Base-by-base conservation (phyloP, 2,888 invertebrate genomes). In the Eristalis intricaria region DNA sequence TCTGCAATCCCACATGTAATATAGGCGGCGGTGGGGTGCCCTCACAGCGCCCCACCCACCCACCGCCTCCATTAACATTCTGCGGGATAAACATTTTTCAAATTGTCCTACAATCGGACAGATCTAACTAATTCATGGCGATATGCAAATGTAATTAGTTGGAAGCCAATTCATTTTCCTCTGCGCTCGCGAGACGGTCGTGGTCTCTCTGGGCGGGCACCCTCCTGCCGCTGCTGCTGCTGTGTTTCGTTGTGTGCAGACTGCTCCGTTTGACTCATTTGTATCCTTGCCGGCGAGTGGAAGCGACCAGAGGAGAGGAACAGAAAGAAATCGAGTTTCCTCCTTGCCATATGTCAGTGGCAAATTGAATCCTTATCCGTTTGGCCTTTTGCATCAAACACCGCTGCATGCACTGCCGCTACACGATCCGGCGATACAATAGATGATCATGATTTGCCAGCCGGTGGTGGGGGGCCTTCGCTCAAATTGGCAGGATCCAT, bases 101-200 rank as follows among this genome's bases (percentile, higher is more conserved):
- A 91, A 91, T 90, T 91, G 92, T 91, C 91, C 91, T 91, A 85
- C 88, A 89, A 89, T 88, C 88, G 88, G 84, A 88, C 88, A 84
- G 84, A 84, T 88, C 88, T 88, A 84, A 84, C 88, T 88, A 86
- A 77, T 89, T 88, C 88, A 90, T 90, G 90, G 90, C 90, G 91
- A 92, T 91, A 92, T 92, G 92, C 92, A 91, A 91, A 91, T 91
- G 91, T 91, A 91, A 91, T 91, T 91, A 91, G 91, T 91, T 91
- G 91, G 90, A 91, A 90, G 90, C 91, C 90, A 90, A 89, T 87
- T 84, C 84, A 87, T 87, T 87, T 87, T 68, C 87, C 79, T 63
- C 61, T n/a, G 38, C 15, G 23, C 63, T 40, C 71, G 35, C 38
- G 38, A 13, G 38, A 38, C 13, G 23, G 75, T 56, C 43, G 77